These are phyloP conservation scores for Eilema depressum DNA, from an alignment of 2,888 invertebrate genomes.

Conservation along the genomic window DNA sequence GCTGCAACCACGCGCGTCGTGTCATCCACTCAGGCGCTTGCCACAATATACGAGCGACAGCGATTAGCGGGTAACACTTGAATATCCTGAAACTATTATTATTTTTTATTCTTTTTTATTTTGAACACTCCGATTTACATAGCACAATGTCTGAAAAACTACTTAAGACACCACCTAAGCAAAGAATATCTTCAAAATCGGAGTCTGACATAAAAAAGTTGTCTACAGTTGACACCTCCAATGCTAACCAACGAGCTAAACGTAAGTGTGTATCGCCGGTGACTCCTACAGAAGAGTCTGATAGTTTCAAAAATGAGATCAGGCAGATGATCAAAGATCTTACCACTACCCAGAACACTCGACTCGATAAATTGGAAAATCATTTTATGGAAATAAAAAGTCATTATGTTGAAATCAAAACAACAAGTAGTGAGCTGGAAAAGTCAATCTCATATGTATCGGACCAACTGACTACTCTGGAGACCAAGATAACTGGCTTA, in stretches of 20 bases:
- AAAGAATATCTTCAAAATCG: slow-evolving; percentile 5
- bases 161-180: slow-evolving; percentile 5
- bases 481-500: neutral
- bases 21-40: too few relatives aligned
- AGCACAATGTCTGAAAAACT: neutral
- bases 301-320: slow-evolving; percentile 6
- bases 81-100: too few relatives aligned
- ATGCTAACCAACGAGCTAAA: slow-evolving; percentile 3
- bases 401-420: neutral
- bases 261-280: neutral
- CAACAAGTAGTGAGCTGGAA: neutral
- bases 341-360: neutral
- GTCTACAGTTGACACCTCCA: neutral
- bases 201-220: neutral
- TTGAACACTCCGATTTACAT: neutral
- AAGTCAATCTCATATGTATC: slow-evolving; percentile 7
- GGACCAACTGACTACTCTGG: slow-evolving; percentile 1
- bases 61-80: too few relatives aligned
- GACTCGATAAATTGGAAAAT: slow-evolving; percentile 6
- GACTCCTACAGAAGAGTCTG: neutral
- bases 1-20: too few relatives aligned
- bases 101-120: too few relatives aligned
- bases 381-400: slow-evolving; percentile 3
- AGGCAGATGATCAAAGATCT: slow-evolving; percentile 8
- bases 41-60: too few relatives aligned